These are phyloP conservation scores for Pelagia noctiluca DNA, from an alignment of 30 jellyfish, hydroid and myxozoan genomes.

Conservation along the genomic window DNA sequence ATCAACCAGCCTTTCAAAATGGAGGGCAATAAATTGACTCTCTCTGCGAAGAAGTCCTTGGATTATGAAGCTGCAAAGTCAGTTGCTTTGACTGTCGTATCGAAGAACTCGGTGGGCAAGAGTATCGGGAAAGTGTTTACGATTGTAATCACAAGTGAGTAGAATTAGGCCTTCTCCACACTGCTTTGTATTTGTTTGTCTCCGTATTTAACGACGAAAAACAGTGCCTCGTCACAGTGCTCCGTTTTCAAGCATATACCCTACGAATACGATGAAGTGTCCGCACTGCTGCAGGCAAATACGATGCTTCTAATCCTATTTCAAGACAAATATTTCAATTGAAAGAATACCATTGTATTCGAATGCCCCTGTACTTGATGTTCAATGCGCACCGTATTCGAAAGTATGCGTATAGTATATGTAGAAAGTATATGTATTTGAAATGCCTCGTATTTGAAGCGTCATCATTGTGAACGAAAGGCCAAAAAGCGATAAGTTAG, in stretches of 20 bases:
- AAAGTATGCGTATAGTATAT: too few species aligned
- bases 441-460: too few species aligned
- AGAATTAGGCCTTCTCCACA: neutral
- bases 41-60: slow-evolving; percentile 21
- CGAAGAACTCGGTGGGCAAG: slow-evolving; percentile 18
- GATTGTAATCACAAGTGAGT: slow-evolving; percentile 42
- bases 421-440: too few species aligned
- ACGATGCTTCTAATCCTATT: neutral
- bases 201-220: too few species aligned
- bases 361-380: too few species aligned
- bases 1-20: slow-evolving; percentile 45
- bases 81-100: slow-evolving; percentile 13
- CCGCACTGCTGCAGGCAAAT: too few species aligned
- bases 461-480: too few species aligned
- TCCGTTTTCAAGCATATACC: neutral
- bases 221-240: neutral
- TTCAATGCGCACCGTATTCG: too few species aligned
- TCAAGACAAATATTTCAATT: neutral
- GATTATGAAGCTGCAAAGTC: slow-evolving; percentile 59
- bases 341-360: too few species aligned
- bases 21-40: slow-evolving; percentile 41
- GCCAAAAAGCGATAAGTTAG: too few species aligned
- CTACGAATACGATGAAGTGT: neutral
- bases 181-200: neutral
- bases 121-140: slow-evolving; percentile 10